phyloP scores from a whole-genome alignment of 2,888 invertebrate genomes.

The Rambutsinella grinnellia region DNA sequence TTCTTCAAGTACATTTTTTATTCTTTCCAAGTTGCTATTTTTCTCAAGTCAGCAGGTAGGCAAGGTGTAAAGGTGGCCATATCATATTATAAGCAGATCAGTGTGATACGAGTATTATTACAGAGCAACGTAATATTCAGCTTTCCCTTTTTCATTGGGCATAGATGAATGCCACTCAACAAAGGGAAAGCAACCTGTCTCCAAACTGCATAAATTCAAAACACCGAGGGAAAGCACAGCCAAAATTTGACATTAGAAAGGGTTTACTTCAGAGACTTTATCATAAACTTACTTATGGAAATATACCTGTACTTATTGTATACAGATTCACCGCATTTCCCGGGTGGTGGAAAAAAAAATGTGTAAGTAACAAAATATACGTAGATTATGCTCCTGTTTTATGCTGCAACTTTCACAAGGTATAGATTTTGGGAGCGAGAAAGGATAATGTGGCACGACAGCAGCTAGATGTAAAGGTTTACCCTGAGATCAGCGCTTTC shows the following conservation, averaged over 20 bases:
- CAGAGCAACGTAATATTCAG: neutral
- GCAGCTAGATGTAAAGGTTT: conserved; percentile 10
- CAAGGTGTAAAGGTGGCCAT: neutral
- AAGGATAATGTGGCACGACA: conserved; percentile 3
- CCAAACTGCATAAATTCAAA: conserved; percentile 42
- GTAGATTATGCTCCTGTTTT: no score
- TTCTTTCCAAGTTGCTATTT: neutral
- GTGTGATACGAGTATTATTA: no score
- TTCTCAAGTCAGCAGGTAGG: neutral
- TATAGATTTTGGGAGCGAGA: neutral
- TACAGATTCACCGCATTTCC: no score
- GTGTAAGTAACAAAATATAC: neutral
- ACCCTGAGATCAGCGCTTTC: conserved; percentile 29
- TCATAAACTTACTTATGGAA: neutral
- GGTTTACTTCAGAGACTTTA: neutral
- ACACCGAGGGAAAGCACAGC: neutral
- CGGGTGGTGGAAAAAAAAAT: neutral
- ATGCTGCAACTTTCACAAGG: neutral
- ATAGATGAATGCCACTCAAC: conserved; percentile 28
- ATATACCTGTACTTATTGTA: neutral
- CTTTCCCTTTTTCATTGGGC: conserved; percentile 12
- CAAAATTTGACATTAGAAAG: neutral
- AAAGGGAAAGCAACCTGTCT: conserved; percentile 40
- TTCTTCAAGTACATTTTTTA: neutral
- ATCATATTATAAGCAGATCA: no score